These are phyloP conservation scores for Neosilurus mollespiculum DNA, from an alignment of 2,797 vertebrate genomes.

Conservation along the genomic window DNA sequence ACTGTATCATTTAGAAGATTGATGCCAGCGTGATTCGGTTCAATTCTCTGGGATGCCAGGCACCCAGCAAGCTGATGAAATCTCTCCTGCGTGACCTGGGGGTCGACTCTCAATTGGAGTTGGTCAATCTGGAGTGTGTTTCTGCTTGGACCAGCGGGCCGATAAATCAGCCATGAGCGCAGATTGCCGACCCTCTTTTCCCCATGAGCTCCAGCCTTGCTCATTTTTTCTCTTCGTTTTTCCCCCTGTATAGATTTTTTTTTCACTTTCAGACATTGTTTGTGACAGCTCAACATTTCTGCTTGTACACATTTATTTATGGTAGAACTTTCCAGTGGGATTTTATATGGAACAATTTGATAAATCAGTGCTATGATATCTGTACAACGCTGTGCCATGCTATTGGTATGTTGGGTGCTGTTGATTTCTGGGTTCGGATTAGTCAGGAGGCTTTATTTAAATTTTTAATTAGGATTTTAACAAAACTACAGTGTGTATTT, in stretches of 20 bases:
- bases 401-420: neutral
- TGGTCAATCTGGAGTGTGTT: slow-evolving; percentile 75
- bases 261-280: slow-evolving; percentile 39
- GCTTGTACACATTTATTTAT: slow-evolving; percentile 29
- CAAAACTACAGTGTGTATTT: neutral
- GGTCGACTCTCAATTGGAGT: slow-evolving; percentile 74
- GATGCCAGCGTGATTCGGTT: slow-evolving; percentile 61
- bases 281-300: slow-evolving; percentile 35
- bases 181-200: slow-evolving; percentile 33
- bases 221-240: slow-evolving; percentile 44
- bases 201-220: slow-evolving; percentile 12
- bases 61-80: slow-evolving; percentile 67
- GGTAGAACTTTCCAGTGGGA: slow-evolving; percentile 18
- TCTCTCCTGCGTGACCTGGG: slow-evolving; percentile 64
- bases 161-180: slow-evolving; percentile 65
- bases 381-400: no score
- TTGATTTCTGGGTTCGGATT: neutral
- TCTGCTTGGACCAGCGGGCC: slow-evolving; percentile 65
- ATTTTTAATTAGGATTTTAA: neutral
- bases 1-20: slow-evolving; percentile 65
- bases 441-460: neutral
- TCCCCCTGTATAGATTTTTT: slow-evolving; percentile 46
- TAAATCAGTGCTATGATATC: neutral
- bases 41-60: slow-evolving; percentile 51
- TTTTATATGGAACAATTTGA: neutral